Conservation (phyloP, 2,113 vertebrate genomes). For the Pomatorhinus ruficollis region DNA sequence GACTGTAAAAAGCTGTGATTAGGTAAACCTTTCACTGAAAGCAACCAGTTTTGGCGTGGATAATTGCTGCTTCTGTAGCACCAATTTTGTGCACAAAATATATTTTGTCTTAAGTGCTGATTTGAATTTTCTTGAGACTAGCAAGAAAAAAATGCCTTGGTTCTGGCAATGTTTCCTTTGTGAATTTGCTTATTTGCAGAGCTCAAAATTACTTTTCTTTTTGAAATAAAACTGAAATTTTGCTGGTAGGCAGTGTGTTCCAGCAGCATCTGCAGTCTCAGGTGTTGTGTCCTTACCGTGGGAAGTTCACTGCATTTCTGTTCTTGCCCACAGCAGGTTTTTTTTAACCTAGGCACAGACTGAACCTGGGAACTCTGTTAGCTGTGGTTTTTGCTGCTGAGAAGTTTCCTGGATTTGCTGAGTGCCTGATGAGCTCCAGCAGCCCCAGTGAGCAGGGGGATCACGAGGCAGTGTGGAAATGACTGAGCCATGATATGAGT, state of each 20-base stretch:
- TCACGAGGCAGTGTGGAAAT: background rate
- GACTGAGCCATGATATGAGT: background rate
- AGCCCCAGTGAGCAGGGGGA: conserved; percentile 3
- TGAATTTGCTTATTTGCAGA: background rate
- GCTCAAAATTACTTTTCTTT: background rate
- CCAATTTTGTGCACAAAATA: background rate
- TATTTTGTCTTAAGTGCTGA: background rate
- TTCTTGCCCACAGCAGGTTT: background rate
- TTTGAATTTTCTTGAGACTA: background rate
- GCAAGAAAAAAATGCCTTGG: background rate
- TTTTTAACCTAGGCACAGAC: background rate
- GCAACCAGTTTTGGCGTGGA: background rate
- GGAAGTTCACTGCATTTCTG: background rate
- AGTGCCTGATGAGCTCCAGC: background rate
- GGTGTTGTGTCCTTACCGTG: background rate
- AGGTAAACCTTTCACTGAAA: background rate
- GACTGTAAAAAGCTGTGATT: background rate
- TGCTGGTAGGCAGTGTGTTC: background rate
- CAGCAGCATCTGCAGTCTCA: background rate
- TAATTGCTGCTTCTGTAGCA: background rate
- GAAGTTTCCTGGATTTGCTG: background rate
- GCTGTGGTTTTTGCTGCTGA: background rate
- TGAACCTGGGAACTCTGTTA: background rate
- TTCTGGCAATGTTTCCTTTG: background rate
- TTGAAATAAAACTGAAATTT: background rate